Evolutionary conservation across 1,140 invertebrate genomes (phyloP).

Genomic region (Anoplophora glabripennis): DNA sequence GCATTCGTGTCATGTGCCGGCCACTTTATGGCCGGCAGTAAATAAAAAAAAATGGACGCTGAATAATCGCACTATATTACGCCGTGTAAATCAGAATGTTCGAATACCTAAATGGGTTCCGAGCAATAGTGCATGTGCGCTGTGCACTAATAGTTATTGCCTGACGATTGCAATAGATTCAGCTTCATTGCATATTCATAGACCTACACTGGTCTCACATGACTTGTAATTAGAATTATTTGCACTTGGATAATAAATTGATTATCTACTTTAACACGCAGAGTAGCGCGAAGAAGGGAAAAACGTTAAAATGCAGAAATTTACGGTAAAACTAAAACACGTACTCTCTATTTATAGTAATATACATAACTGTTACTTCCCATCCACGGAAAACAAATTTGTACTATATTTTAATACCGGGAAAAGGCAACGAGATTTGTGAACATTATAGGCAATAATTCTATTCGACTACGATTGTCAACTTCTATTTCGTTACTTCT

Average conservation of each 20-base stretch:
- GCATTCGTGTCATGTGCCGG: slow-evolving; percentile 14
- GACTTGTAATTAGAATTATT: slow-evolving; percentile 44
- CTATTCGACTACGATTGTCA: too few species aligned
- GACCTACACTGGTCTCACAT: slow-evolving; percentile 39
- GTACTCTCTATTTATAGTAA: too few species aligned
- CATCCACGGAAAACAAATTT: too few species aligned
- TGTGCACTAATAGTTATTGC: slow-evolving; percentile 35
- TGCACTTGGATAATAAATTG: slow-evolving; percentile 39
- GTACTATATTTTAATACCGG: too few species aligned
- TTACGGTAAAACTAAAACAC: too few species aligned
- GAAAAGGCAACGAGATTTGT: too few species aligned
- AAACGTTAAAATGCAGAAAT: too few species aligned
- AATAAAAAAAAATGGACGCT: slow-evolving; percentile 5
- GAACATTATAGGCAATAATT: too few species aligned
- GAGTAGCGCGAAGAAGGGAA: not conserved
- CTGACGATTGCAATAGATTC: slow-evolving; percentile 40
- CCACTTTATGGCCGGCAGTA: slow-evolving; percentile 13
- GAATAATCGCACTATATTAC: not conserved
- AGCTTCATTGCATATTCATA: slow-evolving; percentile 45
- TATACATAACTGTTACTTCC: too few species aligned
- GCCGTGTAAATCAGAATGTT: not conserved
- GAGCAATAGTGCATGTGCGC: slow-evolving; percentile 10
- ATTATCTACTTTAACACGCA: slow-evolving; percentile 34
- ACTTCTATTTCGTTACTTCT: too few species aligned
- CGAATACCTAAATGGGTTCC: not conserved